Evolutionary conservation across 2,113 vertebrate genomes (phyloP).

Genomic region (Leptocoma aspasia): DNA sequence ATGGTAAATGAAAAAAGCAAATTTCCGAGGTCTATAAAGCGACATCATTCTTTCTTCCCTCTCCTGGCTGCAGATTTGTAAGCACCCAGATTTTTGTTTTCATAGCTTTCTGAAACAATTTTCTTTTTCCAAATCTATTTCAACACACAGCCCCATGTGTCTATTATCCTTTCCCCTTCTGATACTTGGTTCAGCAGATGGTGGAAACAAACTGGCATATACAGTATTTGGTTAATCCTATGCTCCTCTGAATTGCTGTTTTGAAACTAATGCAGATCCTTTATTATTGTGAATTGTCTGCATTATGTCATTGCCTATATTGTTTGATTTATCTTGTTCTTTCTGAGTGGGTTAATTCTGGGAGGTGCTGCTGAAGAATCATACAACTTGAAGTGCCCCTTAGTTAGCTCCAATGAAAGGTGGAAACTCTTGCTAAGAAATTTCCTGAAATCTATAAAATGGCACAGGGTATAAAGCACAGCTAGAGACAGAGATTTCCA

Average conservation of each 20-base stretch:
- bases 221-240: constrained; percentile 43
- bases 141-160: not conserved
- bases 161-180: not conserved
- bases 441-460: not conserved
- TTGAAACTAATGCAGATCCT: constrained; percentile 38
- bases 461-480: not conserved
- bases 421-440: not conserved
- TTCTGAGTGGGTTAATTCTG: not conserved
- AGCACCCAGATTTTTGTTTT: constrained; percentile 49
- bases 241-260: constrained; percentile 15
- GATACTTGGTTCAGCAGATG: constrained; percentile 34
- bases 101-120: constrained; percentile 35
- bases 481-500: not conserved
- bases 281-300: constrained; percentile 27
- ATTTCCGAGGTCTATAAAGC: not conserved
- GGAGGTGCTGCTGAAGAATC: not conserved
- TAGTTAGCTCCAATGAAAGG: not conserved
- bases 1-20: not conserved
- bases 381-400: not conserved
- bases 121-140: constrained; percentile 36
- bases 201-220: constrained; percentile 21
- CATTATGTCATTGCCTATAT: not conserved
- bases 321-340: constrained; percentile 13
- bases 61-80: not conserved
- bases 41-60: not conserved